A percentile compares a stretch with the other conserved stretches of the same genome.
These are phyloP conservation scores for Zaprionus africanus DNA, from an alignment of 1,140 invertebrate genomes.

Conservation along the genomic window DNA sequence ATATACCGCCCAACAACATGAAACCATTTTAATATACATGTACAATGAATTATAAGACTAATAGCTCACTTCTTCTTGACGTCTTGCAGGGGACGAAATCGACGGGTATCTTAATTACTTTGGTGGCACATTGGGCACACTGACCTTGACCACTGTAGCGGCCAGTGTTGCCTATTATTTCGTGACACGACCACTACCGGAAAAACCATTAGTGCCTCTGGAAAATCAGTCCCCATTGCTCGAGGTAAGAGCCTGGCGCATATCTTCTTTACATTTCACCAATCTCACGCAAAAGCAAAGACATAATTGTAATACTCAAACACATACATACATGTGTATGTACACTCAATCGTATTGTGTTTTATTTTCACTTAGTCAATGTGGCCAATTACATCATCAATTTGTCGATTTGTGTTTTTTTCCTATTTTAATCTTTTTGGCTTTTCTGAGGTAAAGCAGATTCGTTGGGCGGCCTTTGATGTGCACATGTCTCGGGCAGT, in stretches of 20 bases:
- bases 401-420: slow-evolving; percentile 43
- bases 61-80: slow-evolving; percentile 7
- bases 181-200: slow-evolving; percentile 89
- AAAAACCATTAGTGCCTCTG: slow-evolving; percentile 91
- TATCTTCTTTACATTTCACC: background rate
- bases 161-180: slow-evolving; percentile 90
- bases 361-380: slow-evolving; percentile 4
- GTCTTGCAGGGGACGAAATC: slow-evolving; percentile 87
- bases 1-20: background rate
- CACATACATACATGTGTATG: background rate
- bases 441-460: slow-evolving; percentile 65
- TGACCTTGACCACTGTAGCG: slow-evolving; percentile 90
- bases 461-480: slow-evolving; percentile 61
- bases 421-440: slow-evolving; percentile 22
- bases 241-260: slow-evolving; percentile 86
- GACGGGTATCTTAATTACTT: slow-evolving; percentile 91
- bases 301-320: slow-evolving; percentile 16
- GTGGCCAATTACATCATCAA: slow-evolving; percentile 64
- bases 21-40: background rate
- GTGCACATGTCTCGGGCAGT: slow-evolving; percentile 64
- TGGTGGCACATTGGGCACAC: slow-evolving; percentile 89
- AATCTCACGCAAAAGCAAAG: background rate
- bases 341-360: background rate
- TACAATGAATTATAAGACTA: background rate
- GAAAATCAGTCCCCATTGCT: slow-evolving; percentile 89